Conservation (phyloP, 64 coral and sea anemone genomes). For the Anthopleura sola region DNA sequence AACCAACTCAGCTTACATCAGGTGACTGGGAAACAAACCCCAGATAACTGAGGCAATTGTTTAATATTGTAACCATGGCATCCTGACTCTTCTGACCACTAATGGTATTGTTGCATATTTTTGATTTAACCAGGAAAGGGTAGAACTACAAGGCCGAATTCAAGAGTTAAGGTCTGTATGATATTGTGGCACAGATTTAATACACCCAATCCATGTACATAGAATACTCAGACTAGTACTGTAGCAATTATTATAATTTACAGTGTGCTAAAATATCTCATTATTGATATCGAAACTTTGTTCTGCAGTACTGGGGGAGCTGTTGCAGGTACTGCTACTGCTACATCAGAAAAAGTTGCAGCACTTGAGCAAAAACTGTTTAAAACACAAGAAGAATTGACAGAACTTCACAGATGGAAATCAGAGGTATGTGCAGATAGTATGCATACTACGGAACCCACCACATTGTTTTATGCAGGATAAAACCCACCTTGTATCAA, state of each 20-base stretch:
- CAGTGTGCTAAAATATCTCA: no score
- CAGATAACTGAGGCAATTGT: no score
- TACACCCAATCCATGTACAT: neutral
- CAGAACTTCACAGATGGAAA: conserved; percentile 82
- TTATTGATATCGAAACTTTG: no score
- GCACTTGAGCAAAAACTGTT: conserved; percentile 88
- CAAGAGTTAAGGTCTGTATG: conserved; percentile 68
- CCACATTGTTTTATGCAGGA: no score
- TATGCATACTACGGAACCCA: no score
- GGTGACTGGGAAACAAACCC: no score
- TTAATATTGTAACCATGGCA: neutral
- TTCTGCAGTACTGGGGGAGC: conserved; percentile 29
- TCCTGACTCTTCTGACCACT: neutral
- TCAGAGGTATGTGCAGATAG: conserved; percentile 65
- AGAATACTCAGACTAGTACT: neutral
- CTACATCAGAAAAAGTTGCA: conserved; percentile 77
- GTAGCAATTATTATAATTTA: no score
- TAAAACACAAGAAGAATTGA: conserved; percentile 91
- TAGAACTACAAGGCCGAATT: conserved; percentile 81
- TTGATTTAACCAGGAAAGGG: conserved; percentile 68
- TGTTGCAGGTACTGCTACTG: conserved; percentile 26
- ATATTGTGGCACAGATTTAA: neutral
- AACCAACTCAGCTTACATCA: no score
- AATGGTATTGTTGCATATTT: conserved; percentile 3
- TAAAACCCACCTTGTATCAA: no score